Base-by-base conservation (phyloP, 2,888 invertebrate genomes). In the Antheraea assamensis region DNA sequence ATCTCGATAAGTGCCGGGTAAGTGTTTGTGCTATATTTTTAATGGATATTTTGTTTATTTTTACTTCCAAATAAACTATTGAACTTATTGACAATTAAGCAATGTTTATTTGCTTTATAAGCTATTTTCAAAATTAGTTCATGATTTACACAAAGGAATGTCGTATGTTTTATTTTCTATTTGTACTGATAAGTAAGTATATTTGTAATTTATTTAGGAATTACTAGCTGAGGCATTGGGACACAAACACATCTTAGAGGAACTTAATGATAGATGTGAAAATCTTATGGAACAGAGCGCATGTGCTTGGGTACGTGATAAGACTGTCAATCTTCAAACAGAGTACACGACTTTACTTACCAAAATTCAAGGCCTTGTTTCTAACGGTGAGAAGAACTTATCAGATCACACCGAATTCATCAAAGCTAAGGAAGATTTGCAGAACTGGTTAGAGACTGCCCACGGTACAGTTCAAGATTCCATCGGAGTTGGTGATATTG, bases 361-460 rank as follows among this genome's bases (percentile, higher is more conserved):
- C 0, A 96, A 96, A 77, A 96, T 97, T 47, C 98, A 98, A 94
- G 97, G 96, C 75, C 93, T 98, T 64, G 97, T 98, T 30, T 97
- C 97, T 1, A 97, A 97, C 85, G 97, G 98, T 19, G 98, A 99
- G 87, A 98, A 98, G 93, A 98, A 98, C 88, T 93, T 99, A 0
- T 97, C 98, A 0, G 98, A 98, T 87, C 98, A 98, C 85, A 98
- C 98, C 0, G 98, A 98, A 86, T 98, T 98, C 88, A 95, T 98
- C 13, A 98, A 98, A 82, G 97, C 98, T 27, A 98, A 98, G 85
- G 96, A 96, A 76, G 97, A 98, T 81, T 95, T 98, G 80, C 97
- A 97, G 78, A 95, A 96, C 75, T 99, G 99, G 99, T 92, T 98
- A 42, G 96, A 96, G 74, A 96, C 96, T 58, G 97, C 98, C 47